These are phyloP conservation scores for Catocala sponsa DNA, from an alignment of 2,888 invertebrate species.

Conservation along the genomic window DNA sequence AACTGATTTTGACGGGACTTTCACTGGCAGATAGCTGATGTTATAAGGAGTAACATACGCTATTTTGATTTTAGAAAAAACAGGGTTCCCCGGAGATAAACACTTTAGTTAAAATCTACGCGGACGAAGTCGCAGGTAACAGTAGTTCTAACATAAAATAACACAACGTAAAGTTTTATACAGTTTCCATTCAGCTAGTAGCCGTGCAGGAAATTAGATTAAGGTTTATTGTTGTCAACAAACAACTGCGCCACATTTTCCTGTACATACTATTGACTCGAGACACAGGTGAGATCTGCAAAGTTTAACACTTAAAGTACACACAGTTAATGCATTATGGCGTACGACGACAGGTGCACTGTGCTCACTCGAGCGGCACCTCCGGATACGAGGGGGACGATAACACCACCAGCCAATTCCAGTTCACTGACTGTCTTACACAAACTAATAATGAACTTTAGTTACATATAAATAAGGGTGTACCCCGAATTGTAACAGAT, in stretches of 20 bases:
- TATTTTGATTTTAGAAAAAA: too few species aligned
- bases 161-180: too few species aligned
- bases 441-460: slow-evolving; percentile 34
- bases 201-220: background rate
- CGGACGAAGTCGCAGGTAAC: too few species aligned
- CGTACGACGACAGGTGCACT: slow-evolving; percentile 77
- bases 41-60: too few species aligned
- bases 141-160: too few species aligned
- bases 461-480: slow-evolving; percentile 13
- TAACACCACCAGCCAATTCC: slow-evolving; percentile 66
- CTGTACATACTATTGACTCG: background rate
- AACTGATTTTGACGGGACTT: too few species aligned
- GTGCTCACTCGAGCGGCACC: slow-evolving; percentile 71
- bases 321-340: slow-evolving; percentile 45
- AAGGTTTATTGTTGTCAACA: slow-evolving; percentile 1
- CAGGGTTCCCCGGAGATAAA: too few species aligned
- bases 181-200: background rate
- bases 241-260: background rate
- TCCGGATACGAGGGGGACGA: slow-evolving; percentile 69
- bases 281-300: slow-evolving; percentile 31
- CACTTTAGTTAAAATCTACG: too few species aligned
- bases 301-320: slow-evolving; percentile 40
- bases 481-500: slow-evolving; percentile 11
- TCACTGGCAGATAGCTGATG: too few species aligned
- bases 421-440: slow-evolving; percentile 61